Conservation (phyloP, 2,113 vertebrate genomes). For the Cyanoderma ruficeps region DNA sequence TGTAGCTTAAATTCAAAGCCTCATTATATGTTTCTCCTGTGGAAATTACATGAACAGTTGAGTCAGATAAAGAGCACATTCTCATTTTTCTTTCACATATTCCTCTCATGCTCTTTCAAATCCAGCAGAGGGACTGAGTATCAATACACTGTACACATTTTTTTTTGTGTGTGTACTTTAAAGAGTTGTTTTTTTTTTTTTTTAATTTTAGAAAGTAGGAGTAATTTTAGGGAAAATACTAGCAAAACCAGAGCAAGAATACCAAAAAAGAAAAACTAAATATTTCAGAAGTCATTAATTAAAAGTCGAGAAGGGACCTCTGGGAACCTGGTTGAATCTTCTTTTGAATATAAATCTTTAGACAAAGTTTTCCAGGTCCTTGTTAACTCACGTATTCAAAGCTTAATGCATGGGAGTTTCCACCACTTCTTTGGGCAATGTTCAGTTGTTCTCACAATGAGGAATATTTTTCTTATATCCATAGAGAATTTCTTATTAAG, state of each 20-base stretch:
- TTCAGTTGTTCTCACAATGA: background rate
- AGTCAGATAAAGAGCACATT: conserved; percentile 47
- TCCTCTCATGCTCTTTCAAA: background rate
- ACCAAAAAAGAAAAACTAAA: background rate
- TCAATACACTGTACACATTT: background rate
- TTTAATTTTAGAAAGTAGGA: background rate
- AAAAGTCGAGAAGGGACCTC: background rate
- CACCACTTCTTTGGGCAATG: background rate
- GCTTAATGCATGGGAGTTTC: background rate
- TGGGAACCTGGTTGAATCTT: background rate
- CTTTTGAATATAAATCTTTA: background rate
- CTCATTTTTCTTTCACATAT: conserved; percentile 27
- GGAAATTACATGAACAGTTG: conserved; percentile 60
- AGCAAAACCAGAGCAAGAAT: background rate
- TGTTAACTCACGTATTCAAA: background rate
- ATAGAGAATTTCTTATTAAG: background rate
- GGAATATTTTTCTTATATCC: background rate
- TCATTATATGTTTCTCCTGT: conserved; percentile 37
- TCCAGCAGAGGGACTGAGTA: background rate
- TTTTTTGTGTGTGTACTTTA: background rate
- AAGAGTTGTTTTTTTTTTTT: background rate
- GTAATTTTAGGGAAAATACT: background rate
- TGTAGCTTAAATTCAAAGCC: conserved; percentile 51
- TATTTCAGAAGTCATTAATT: background rate
- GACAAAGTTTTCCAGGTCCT: background rate